phyloP scores from a whole-genome alignment of 2,888 invertebrate species.

The Seira ritae region DNA sequence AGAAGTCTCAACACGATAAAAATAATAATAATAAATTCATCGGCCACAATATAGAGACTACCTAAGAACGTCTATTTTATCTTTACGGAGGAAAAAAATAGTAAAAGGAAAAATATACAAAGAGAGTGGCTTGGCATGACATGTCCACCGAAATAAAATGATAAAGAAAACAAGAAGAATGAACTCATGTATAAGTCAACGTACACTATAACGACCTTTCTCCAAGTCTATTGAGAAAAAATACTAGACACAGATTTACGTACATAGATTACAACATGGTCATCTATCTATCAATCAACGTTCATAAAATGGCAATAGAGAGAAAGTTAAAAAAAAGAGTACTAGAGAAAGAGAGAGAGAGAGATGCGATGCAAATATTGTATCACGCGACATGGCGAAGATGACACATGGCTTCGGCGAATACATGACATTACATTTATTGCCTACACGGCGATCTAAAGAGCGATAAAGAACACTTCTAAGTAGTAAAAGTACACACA shows the following conservation, averaged over 20 bases:
- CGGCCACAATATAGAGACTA: not conserved
- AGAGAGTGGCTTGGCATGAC: not conserved
- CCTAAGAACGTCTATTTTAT: not conserved
- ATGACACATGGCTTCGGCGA: conserved; percentile 58
- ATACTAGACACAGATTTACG: not conserved
- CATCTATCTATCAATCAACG: not conserved
- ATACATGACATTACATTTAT: conserved; percentile 17
- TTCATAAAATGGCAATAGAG: not conserved
- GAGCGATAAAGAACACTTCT: conserved; percentile 2
- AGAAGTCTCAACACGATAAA: not conserved
- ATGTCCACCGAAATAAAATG: not conserved
- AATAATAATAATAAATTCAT: not conserved
- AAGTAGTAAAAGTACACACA: not conserved
- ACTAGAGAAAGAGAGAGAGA: conserved; percentile 27
- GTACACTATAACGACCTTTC: not conserved
- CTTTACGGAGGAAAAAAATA: too few species aligned
- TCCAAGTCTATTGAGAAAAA: not conserved
- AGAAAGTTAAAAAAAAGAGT: not conserved
- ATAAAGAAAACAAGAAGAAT: not conserved
- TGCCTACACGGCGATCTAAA: conserved; percentile 6
- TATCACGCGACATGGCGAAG: conserved; percentile 44
- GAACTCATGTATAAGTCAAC: not conserved
- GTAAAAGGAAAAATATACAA: too few species aligned
- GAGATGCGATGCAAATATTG: conserved; percentile 42
- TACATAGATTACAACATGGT: not conserved